These are phyloP conservation scores for Hafferia zeledoni DNA, from an alignment of 2,797 vertebrate species.

Conservation along the genomic window DNA sequence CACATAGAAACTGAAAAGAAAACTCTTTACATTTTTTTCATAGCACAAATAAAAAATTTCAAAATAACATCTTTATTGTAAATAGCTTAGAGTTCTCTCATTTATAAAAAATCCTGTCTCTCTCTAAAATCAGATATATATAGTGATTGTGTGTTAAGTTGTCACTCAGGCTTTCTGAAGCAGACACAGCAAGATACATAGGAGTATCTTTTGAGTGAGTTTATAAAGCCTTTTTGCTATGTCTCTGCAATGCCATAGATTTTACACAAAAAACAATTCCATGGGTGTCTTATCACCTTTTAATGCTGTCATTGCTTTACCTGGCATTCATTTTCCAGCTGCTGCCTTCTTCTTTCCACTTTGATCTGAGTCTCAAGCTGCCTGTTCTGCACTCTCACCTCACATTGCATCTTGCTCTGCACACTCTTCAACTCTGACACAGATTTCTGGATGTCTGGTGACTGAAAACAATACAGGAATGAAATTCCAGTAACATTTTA, in stretches of 20 bases:
- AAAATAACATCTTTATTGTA: background rate
- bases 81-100: background rate
- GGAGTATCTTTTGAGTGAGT: background rate
- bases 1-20: background rate
- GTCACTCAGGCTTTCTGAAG: background rate
- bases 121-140: background rate
- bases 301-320: constrained; percentile 5
- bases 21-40: background rate
- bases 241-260: background rate
- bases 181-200: background rate
- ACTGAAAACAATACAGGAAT: background rate
- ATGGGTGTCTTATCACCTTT: background rate
- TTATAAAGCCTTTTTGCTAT: background rate
- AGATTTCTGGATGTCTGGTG: background rate
- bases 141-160: background rate
- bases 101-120: background rate
- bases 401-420: background rate
- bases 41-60: background rate
- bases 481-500: background rate
- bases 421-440: background rate
- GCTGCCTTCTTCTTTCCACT: background rate
- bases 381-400: background rate
- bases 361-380: background rate
- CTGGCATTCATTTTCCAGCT: background rate
- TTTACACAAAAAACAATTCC: background rate